phyloP scores from a whole-genome alignment of 2,113 vertebrate genomes.

The Pogonocichla stellata region DNA sequence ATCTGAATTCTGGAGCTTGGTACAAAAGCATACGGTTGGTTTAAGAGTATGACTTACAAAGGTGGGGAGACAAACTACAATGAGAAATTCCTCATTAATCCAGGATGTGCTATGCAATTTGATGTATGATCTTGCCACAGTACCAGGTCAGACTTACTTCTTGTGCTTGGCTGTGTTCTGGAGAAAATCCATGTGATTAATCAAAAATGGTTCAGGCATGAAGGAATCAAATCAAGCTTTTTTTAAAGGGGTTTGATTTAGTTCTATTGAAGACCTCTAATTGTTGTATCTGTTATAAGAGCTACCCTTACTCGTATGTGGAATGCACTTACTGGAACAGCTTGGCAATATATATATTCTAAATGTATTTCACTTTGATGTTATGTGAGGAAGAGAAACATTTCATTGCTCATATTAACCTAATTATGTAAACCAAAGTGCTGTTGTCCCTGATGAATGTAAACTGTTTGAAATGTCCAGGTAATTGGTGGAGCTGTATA shows the following conservation, averaged over 20 bases:
- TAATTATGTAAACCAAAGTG: constrained; percentile 56
- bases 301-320: background rate
- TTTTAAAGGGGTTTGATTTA: background rate
- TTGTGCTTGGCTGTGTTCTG: background rate
- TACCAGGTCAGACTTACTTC: background rate
- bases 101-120: background rate
- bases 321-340: constrained; percentile 13
- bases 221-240: constrained; percentile 38
- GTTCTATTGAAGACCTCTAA: background rate
- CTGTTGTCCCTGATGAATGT: constrained; percentile 57
- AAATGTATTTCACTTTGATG: constrained; percentile 21
- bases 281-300: background rate
- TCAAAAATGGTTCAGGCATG: constrained; percentile 8
- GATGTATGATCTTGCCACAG: background rate
- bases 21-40: background rate
- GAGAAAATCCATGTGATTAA: constrained; percentile 11
- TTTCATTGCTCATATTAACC: constrained; percentile 49
- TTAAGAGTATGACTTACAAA: background rate
- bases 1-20: background rate
- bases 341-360: constrained; percentile 3
- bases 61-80: background rate
- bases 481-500: constrained; percentile 37
- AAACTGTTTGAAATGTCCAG: constrained; percentile 45
- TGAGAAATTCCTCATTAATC: background rate
- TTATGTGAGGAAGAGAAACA: constrained; percentile 20